Evolutionary conservation across 2,113 vertebrate species (phyloP).

Genomic region (Passer montanus): DNA sequence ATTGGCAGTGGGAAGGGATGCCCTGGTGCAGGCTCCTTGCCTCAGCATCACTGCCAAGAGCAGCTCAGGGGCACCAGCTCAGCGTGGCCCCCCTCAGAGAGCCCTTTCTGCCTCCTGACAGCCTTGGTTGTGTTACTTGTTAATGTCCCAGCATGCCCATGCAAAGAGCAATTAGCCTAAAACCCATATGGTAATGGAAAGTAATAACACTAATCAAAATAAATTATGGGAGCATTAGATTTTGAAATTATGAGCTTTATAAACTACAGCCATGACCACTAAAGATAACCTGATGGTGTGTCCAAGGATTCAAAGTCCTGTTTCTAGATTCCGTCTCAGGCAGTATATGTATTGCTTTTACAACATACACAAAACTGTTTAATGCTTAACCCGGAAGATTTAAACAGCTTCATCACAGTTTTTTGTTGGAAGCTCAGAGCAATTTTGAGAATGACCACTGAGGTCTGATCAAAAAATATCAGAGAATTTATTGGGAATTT

Average conservation of each 20-base stretch:
- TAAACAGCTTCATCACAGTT: neutral
- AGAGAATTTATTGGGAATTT: neutral
- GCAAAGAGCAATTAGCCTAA: neutral
- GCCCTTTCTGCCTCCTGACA: neutral
- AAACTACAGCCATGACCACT: neutral
- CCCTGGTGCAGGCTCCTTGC: neutral
- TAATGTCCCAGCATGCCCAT: neutral
- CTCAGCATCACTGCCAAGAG: neutral
- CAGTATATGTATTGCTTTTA: neutral
- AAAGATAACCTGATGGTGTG: neutral
- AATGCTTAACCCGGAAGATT: neutral
- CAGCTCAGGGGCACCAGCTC: neutral
- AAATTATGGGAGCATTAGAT: neutral
- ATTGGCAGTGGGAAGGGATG: neutral
- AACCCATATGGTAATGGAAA: neutral
- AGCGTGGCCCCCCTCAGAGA: neutral
- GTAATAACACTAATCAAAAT: neutral
- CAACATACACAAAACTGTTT: neutral
- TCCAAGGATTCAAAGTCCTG: neutral
- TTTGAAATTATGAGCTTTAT: neutral
- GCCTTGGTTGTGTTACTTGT: neutral
- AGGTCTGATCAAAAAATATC: neutral
- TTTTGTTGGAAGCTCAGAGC: neutral
- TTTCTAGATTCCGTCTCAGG: neutral
- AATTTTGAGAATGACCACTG: neutral